Evolutionary conservation across 2,113 vertebrate species (phyloP).

Genomic region (Acinonyx jubatus): DNA sequence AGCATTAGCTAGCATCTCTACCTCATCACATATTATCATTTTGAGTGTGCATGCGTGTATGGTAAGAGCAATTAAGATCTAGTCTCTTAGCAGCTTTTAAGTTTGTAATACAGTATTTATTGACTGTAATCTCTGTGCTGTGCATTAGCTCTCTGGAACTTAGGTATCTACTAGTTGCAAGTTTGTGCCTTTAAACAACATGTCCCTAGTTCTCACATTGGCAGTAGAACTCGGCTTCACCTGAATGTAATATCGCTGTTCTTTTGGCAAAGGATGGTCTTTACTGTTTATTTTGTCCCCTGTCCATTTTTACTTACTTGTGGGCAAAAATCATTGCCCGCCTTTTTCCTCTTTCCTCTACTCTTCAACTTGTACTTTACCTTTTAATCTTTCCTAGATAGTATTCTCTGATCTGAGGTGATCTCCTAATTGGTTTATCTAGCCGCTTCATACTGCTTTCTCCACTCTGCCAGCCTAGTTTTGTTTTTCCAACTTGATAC

Average conservation of each 20-base stretch:
- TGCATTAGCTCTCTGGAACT: background rate
- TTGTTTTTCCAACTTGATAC: constrained; percentile 35
- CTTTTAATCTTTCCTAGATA: constrained; percentile 25
- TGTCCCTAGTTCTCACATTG: background rate
- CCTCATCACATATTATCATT: background rate
- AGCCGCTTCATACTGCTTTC: background rate
- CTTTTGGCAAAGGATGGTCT: constrained; percentile 1
- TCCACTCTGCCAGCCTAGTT: background rate
- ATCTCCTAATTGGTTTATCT: background rate
- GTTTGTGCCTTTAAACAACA: background rate
- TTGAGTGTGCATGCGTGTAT: too few relatives aligned
- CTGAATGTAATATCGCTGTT: background rate
- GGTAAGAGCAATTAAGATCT: background rate
- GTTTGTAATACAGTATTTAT: background rate
- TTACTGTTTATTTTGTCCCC: constrained; percentile 23
- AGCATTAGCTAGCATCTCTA: background rate
- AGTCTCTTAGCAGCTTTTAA: background rate
- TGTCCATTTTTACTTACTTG: background rate
- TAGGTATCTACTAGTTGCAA: background rate
- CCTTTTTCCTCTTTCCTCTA: background rate
- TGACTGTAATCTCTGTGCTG: background rate
- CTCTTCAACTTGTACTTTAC: background rate
- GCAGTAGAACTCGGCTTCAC: constrained; percentile 3
- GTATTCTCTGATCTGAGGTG: background rate
- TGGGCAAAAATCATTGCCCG: background rate